Conservation (phyloP, 2,113 vertebrate genomes). For the Eclectus roratus region DNA sequence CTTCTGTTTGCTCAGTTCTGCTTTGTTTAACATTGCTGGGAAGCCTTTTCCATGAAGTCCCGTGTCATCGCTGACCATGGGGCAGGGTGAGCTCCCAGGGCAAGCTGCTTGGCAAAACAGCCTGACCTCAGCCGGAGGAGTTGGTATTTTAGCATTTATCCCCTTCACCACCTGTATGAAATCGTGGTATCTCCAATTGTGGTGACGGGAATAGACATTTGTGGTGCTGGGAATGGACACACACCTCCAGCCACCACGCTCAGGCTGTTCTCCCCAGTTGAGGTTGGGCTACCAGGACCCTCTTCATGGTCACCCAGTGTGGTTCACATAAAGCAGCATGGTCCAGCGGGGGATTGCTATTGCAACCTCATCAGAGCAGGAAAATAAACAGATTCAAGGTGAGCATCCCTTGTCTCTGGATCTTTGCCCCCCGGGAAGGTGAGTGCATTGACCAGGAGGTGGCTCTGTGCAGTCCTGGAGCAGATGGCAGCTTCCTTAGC, state of each 20-base stretch:
- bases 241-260: rapidly evolving
- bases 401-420: not conserved
- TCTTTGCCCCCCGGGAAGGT: not conserved
- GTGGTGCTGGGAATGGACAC: not conserved
- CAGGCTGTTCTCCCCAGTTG: rapidly evolving
- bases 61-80: rapidly evolving
- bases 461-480: not conserved
- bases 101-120: not conserved
- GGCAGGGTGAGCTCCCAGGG: slow-evolving; percentile 19
- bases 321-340: not conserved
- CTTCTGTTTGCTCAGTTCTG: slow-evolving; percentile 22
- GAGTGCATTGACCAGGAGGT: not conserved
- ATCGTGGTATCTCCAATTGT: not conserved
- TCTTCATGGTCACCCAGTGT: rapidly evolving
- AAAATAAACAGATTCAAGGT: not conserved
- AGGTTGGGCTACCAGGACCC: not conserved
- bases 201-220: not conserved
- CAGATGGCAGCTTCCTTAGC: not conserved
- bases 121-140: not conserved
- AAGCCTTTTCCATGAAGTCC: not conserved
- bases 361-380: not conserved
- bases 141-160: not conserved
- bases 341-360: not conserved
- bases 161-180: not conserved
- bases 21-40: slow-evolving; percentile 7